These are phyloP conservation scores for Andrena hattorfiana DNA, from an alignment of 2,888 invertebrate genomes.

Conservation along the genomic window DNA sequence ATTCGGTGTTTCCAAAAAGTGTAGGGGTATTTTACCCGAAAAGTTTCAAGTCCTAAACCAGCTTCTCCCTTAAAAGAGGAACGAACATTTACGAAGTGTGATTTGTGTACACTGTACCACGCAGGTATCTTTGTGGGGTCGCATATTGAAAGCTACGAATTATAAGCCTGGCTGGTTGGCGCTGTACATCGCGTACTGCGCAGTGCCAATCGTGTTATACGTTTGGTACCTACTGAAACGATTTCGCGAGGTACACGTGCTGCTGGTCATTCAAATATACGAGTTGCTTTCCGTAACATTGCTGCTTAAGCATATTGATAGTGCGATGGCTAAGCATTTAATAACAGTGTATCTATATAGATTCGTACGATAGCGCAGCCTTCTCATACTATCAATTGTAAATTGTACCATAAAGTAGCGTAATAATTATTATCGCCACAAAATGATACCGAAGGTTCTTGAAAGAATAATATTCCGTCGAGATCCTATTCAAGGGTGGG, in stretches of 20 bases:
- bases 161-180: constrained; percentile 94
- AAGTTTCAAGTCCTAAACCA: too few species aligned
- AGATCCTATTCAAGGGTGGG: neutral
- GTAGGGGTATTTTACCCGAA: too few species aligned
- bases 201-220: constrained; percentile 90
- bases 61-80: neutral
- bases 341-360: neutral
- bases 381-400: neutral
- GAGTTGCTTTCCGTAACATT: constrained; percentile 25
- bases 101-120: constrained; percentile 52
- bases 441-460: neutral
- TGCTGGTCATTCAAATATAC: constrained; percentile 2
- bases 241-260: constrained; percentile 88
- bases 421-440: neutral
- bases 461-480: neutral
- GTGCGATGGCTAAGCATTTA: constrained; percentile 8
- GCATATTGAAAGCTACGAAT: constrained; percentile 90
- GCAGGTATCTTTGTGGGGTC: constrained; percentile 90
- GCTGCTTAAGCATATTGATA: constrained; percentile 16
- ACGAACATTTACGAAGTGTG: neutral
- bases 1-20: too few species aligned
- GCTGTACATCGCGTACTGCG: constrained; percentile 91
- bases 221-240: constrained; percentile 89
- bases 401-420: constrained; percentile 3
- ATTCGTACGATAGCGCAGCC: neutral